Base-by-base conservation (phyloP, 1,140 invertebrate genomes). In the Drosophila sp. region DNA sequence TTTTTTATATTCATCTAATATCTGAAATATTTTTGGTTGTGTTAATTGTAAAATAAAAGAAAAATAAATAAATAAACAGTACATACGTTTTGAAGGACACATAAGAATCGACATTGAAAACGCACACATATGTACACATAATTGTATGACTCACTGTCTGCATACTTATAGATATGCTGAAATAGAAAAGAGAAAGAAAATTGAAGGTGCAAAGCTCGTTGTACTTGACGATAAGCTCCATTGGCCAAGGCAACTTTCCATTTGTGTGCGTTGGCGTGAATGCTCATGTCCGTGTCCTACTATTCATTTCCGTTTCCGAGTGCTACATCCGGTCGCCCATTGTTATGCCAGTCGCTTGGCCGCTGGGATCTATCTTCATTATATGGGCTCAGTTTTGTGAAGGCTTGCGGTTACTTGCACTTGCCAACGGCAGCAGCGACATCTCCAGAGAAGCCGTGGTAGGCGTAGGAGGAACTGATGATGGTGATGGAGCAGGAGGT, bases 261-360 rank as follows among this genome's bases (percentile, higher is more conserved):
- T 50, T 78, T 63, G 64, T 65, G 54, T 71, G 69, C 34, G 53
- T 64, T 62, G 34, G 71, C 58, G 66, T 76, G 61, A 43, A 43
- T 71, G 63, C 48, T 72, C 45, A 54, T 65, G 81, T 86, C 73
- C 65, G 69, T 71, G 70, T 75, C 77, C 63, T 86, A 78, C 78
- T 78, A 78, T 80, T 86, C 74, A 86, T 86, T 86, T 86, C 81
- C 77, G 66, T 62, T 78, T 80, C 81, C 81, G 77, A 86, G 81
- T 86, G 58, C 70, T 64, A 77, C 70, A 72, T 86, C 74, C 81
- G 77, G 65, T 53, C 63, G 62, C 48, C 65, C 74, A 80, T 84
- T 83, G 80, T 83, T 83, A 67, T 78, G 76, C 72, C 53, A 69
- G 71, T 66, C 54, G 63, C 48, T 48, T 27, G 38, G 61, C 25